These are phyloP conservation scores for Rhinatrema bivittatum DNA, from an alignment of 2,797 vertebrate species.

Conservation along the genomic window DNA sequence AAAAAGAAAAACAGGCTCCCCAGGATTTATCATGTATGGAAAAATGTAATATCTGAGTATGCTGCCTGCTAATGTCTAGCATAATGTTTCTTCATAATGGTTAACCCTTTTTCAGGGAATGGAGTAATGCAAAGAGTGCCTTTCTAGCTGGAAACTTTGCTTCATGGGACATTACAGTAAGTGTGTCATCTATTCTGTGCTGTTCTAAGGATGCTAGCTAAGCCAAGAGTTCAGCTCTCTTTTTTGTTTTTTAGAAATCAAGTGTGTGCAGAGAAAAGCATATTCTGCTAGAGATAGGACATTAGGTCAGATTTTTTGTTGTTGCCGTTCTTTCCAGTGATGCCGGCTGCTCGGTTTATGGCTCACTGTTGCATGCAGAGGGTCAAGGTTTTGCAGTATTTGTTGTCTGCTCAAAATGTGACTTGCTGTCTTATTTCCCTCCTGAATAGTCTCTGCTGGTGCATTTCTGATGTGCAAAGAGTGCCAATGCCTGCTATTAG, in stretches of 20 bases:
- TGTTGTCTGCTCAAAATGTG: constrained; percentile 62
- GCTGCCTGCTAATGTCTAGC: constrained; percentile 71
- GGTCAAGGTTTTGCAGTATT: constrained; percentile 63
- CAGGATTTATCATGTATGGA: constrained; percentile 75
- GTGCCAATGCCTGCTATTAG: constrained; percentile 62
- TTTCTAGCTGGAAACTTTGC: constrained; percentile 80
- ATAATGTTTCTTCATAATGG: constrained; percentile 68
- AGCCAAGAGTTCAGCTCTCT: constrained; percentile 62
- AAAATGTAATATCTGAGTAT: constrained; percentile 70
- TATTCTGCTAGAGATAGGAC: constrained; percentile 36
- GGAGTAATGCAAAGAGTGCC: constrained; percentile 65
- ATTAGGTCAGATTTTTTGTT: constrained; percentile 49
- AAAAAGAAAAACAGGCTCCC: constrained; percentile 76
- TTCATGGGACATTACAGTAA: constrained; percentile 98
- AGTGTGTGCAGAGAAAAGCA: constrained; percentile 46
- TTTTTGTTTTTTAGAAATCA: constrained; percentile 55
- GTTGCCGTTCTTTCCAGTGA: constrained; percentile 42
- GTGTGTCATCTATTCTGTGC: constrained; percentile 93
- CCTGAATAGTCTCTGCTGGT: constrained; percentile 67
- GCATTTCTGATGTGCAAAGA: constrained; percentile 66
- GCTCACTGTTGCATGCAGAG: constrained; percentile 57
- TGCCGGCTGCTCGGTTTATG: constrained; percentile 46
- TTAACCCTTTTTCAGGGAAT: constrained; percentile 71
- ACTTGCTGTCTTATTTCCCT: constrained; percentile 69
- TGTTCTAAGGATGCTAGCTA: constrained; percentile 59